Base-by-base conservation (phyloP, 2,113 vertebrate genomes). In the Tiliqua scincoides region DNA sequence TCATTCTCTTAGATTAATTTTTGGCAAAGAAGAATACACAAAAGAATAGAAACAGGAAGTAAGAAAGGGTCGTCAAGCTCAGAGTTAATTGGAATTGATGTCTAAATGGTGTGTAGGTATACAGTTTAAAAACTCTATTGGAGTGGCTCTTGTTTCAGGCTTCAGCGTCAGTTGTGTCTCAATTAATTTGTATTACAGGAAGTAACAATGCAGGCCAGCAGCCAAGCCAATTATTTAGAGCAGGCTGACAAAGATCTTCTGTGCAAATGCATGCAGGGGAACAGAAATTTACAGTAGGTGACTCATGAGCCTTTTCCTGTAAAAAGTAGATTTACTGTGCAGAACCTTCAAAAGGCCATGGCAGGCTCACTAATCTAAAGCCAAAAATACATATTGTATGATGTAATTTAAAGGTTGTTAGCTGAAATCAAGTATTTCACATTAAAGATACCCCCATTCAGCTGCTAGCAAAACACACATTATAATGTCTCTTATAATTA, bases 161-260 rank as follows among this genome's bases (percentile, higher is more conserved):
- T 40, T 86, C 63, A 70, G 75, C 48, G 14, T 89, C 79, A 59
- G 40, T 43, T 86, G 72, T 35, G 75, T 63, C 68, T 94, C 72
- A 74, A 81, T 89, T 94, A 89, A 87, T 90, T 90, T 89, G 18
- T 82, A 0, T 61, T 84, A 88, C 3, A 86, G 84, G 75, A 92
- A 86, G 83, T n/a, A 90, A 57, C 86, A 89, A n/a, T 57, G 68
- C 1, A 1, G 75, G 79, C 54, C 1, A 0, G 61, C 21, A 87
- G 77, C 21, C 82, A 90, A 3, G 52, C 57, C 82, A 89, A 87
- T 89, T 92, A 90, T 89, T 91, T 92, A 78, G 59, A 89, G 81
- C n/a, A 18, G 76, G 21, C 89, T 88, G 61, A 85, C 61, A 88
- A 86, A 0, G 8, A 52, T 63, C 61, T 62, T 82, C 62, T 48